A percentile compares a stretch with the other conserved stretches of the same genome.
Evolutionary conservation across 2,797 vertebrate genomes (phyloP).

Genomic region (Pristis pectinata): DNA sequence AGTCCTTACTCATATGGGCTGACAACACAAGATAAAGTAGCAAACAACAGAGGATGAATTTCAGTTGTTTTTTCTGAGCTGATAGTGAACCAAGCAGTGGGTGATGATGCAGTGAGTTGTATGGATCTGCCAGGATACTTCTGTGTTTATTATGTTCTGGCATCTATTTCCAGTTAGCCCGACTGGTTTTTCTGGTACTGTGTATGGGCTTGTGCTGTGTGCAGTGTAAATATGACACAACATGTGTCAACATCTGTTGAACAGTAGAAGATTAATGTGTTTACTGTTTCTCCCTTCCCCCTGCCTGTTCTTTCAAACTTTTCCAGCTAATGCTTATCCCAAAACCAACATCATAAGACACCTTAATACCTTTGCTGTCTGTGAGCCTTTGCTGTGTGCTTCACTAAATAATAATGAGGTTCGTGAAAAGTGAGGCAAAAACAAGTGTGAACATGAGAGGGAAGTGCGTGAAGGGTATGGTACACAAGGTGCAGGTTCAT

Average conservation of each 20-base stretch:
- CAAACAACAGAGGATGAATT: too few species aligned
- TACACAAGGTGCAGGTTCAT: too few species aligned
- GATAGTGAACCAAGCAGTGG: not conserved
- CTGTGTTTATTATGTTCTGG: not conserved
- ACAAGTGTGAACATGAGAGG: too few species aligned
- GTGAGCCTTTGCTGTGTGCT: not conserved
- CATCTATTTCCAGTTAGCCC: not conserved
- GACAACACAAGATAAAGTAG: too few species aligned
- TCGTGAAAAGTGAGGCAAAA: too few species aligned
- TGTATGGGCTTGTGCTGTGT: conserved; percentile 1
- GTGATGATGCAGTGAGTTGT: not conserved
- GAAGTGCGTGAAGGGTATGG: not conserved
- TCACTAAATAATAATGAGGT: not conserved
- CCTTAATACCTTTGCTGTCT: not conserved
- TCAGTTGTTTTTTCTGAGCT: not conserved
- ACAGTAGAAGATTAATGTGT: not conserved
- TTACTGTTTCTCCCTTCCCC: not conserved
- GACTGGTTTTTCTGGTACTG: not conserved
- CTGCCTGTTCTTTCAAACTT: not conserved
- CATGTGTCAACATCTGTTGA: conserved; percentile 16
- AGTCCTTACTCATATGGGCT: too few species aligned
- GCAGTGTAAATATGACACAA: not conserved
- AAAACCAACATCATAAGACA: not conserved
- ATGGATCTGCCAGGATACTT: not conserved
- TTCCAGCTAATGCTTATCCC: not conserved